Conservation (phyloP, 2,888 invertebrate species). For the Rhagophthalmus giganteus region DNA sequence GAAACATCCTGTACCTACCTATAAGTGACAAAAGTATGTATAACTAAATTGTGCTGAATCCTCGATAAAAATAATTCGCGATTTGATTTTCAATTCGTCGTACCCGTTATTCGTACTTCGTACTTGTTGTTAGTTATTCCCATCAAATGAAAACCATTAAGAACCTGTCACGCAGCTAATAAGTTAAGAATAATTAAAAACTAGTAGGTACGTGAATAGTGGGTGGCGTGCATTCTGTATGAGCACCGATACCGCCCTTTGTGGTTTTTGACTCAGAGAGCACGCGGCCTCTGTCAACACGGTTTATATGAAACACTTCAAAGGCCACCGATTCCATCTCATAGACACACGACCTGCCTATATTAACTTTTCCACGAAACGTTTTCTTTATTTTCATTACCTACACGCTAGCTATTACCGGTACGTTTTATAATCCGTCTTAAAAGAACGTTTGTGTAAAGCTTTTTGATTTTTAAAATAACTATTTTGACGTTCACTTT, state of each 20-base stretch:
- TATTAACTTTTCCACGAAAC: slow-evolving; percentile 37
- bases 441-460: slow-evolving; percentile 8
- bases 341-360: slow-evolving; percentile 34
- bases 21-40: too few relatives aligned
- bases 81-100: too few relatives aligned
- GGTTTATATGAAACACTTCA: slow-evolving; percentile 46
- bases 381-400: slow-evolving; percentile 25
- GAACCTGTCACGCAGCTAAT: too few relatives aligned
- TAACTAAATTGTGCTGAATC: too few relatives aligned
- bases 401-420: slow-evolving; percentile 4
- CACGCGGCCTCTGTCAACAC: slow-evolving; percentile 50
- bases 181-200: slow-evolving; percentile 22
- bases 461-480: slow-evolving; percentile 16
- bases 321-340: slow-evolving; percentile 38
- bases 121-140: too few relatives aligned
- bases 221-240: slow-evolving; percentile 23
- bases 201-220: slow-evolving; percentile 5
- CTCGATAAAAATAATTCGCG: too few relatives aligned
- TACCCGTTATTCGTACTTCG: too few relatives aligned
- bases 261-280: slow-evolving; percentile 48
- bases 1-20: too few relatives aligned
- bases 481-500: slow-evolving; percentile 5
- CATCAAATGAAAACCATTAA: too few relatives aligned
- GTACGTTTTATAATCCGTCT: slow-evolving; percentile 7
- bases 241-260: slow-evolving; percentile 34